Evolutionary conservation across 2,797 vertebrate genomes (phyloP).

Genomic region (Danio choprae): DNA sequence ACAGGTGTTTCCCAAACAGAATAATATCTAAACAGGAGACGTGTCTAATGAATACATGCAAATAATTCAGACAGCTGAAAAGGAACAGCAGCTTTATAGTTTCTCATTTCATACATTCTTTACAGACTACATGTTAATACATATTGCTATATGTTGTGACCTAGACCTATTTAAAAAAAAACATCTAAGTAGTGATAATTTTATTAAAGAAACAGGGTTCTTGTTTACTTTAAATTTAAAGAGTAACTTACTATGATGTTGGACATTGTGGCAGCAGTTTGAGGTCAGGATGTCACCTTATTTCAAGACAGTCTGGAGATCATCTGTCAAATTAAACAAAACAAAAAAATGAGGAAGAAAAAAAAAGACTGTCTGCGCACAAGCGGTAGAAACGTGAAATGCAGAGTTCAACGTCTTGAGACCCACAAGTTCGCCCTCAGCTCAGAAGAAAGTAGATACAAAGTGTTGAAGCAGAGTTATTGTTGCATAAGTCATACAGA

Average conservation of each 20-base stretch:
- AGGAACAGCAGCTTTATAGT: neutral
- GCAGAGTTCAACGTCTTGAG: neutral
- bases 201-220: neutral
- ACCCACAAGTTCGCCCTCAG: neutral
- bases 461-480: neutral
- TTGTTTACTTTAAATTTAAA: neutral
- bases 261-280: constrained; percentile 80
- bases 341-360: neutral
- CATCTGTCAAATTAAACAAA: constrained; percentile 40
- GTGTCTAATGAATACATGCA: neutral
- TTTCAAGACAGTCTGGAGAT: constrained; percentile 34
- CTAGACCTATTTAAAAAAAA: no score
- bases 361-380: neutral
- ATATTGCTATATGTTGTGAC: neutral
- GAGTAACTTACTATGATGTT: constrained; percentile 91
- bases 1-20: constrained; percentile 26
- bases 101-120: neutral
- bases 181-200: no score
- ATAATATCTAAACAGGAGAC: neutral
- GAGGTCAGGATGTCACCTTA: constrained; percentile 45
- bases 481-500: neutral
- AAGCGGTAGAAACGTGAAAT: constrained; percentile 11
- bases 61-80: neutral
- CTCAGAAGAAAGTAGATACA: neutral
- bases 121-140: neutral